These are phyloP conservation scores for Holcopasites calliopsidis DNA, from an alignment of 1,140 invertebrate genomes.

Conservation along the genomic window DNA sequence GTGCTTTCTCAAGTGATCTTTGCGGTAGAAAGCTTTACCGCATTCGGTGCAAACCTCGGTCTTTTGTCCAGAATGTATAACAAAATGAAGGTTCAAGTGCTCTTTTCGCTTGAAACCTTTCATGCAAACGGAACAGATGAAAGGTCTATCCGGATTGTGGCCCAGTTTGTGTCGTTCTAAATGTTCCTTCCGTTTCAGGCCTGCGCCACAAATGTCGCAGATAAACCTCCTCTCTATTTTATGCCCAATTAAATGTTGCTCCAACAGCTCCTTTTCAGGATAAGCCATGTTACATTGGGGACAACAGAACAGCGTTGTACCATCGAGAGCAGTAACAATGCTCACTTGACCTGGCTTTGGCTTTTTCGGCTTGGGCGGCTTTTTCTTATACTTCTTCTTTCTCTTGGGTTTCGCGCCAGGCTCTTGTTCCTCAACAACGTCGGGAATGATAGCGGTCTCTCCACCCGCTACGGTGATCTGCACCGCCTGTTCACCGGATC, in stretches of 20 bases:
- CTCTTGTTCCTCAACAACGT: constrained; percentile 78
- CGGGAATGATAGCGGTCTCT: constrained; percentile 79
- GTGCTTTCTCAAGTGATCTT: constrained; percentile 89
- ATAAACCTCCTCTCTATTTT: constrained; percentile 87
- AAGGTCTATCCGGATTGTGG: constrained; percentile 89
- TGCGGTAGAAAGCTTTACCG: constrained; percentile 90
- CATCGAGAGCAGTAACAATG: constrained; percentile 86
- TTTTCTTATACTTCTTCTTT: constrained; percentile 90
- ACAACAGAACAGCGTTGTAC: constrained; percentile 87
- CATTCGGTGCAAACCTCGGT: constrained; percentile 87
- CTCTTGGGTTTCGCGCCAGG: constrained; percentile 82
- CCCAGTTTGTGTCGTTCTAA: constrained; percentile 88
- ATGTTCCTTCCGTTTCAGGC: constrained; percentile 89
- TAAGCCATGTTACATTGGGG: constrained; percentile 90
- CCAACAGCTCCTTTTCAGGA: constrained; percentile 87
- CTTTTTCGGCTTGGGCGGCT: constrained; percentile 86
- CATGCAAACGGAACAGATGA: constrained; percentile 87
- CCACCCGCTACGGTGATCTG: constrained; percentile 76
- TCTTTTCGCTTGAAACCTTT: constrained; percentile 91
- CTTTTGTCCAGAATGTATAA: constrained; percentile 90
- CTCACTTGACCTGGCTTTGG: constrained; percentile 86
- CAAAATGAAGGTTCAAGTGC: constrained; percentile 88
- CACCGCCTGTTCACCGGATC: constrained; percentile 72
- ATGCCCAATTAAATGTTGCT: constrained; percentile 87
- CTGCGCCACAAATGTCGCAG: constrained; percentile 83